phyloP scores from a whole-genome alignment of 1,140 invertebrate species.

The Drosophila nikananu region DNA sequence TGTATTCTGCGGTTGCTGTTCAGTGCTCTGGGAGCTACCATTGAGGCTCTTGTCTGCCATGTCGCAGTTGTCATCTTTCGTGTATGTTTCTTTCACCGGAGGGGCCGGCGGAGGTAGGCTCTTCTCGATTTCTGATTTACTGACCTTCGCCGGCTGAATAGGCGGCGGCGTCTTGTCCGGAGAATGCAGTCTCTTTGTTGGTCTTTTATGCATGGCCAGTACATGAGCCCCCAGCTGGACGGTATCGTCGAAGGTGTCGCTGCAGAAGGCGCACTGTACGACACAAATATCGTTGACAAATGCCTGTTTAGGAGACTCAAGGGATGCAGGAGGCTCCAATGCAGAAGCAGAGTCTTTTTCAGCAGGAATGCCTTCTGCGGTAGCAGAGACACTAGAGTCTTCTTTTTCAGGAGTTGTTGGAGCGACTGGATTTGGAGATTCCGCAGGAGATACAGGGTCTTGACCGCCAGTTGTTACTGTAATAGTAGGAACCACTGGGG shows the following conservation, averaged over 20 bases:
- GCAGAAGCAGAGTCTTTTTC: background rate
- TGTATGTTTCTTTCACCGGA: too few species aligned
- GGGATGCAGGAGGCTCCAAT: too few species aligned
- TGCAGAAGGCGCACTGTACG: constrained; percentile 58
- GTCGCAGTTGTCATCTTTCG: too few species aligned
- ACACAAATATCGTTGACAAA: background rate
- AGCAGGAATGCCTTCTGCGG: background rate
- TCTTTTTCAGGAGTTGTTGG: background rate
- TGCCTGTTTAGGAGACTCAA: background rate
- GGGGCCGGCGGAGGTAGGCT: background rate
- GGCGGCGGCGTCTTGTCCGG: background rate
- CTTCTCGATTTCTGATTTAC: background rate
- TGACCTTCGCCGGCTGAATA: background rate
- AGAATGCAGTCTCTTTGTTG: background rate
- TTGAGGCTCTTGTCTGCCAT: background rate
- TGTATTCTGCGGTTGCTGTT: background rate
- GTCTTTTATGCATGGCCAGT: constrained; percentile 24
- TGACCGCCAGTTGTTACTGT: background rate
- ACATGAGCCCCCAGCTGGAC: constrained; percentile 54
- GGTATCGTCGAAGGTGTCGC: constrained; percentile 33
- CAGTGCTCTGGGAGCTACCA: background rate
- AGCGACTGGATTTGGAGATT: too few species aligned
- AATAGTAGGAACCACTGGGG: background rate
- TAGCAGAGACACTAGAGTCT: background rate
- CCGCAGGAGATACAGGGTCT: background rate